These are phyloP conservation scores for Lepisosteus oculatus DNA, from an alignment of 2,113 vertebrate species.

Conservation along the genomic window DNA sequence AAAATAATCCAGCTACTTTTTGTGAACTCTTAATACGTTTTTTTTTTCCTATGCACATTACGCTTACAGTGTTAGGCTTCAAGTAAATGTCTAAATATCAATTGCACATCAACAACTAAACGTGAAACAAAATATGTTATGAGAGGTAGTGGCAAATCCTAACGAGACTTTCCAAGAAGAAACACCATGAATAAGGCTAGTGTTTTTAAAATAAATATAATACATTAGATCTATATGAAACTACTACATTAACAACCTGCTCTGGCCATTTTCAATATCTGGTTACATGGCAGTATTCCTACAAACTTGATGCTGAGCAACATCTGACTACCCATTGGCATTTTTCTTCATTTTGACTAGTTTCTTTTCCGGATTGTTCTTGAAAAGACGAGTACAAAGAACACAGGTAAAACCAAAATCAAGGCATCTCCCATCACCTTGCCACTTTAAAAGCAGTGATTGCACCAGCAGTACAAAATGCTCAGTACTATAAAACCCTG, in stretches of 20 bases:
- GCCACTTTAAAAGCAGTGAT: not conserved
- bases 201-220: conserved; percentile 37
- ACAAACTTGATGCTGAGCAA: conserved; percentile 20
- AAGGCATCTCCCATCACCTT: conserved; percentile 12
- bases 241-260: conserved; percentile 8
- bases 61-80: conserved; percentile 80
- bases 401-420: not conserved
- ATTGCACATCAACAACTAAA: conserved; percentile 63
- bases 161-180: conserved; percentile 41
- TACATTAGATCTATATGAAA: conserved; percentile 28
- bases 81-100: conserved; percentile 73
- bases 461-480: too few species aligned
- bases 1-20: conserved; percentile 59
- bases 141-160: conserved; percentile 75
- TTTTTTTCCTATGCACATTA: conserved; percentile 61
- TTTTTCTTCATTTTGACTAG: not conserved
- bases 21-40: conserved; percentile 53
- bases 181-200: conserved; percentile 54
- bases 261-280: not conserved
- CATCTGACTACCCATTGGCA: not conserved
- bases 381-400: conserved; percentile 3
- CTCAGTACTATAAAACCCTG: too few species aligned
- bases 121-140: conserved; percentile 71
- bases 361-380: too few species aligned
- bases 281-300: too few species aligned